phyloP scores from a whole-genome alignment of 2,797 vertebrate species.

The Odontamblyopus lacepedii region DNA sequence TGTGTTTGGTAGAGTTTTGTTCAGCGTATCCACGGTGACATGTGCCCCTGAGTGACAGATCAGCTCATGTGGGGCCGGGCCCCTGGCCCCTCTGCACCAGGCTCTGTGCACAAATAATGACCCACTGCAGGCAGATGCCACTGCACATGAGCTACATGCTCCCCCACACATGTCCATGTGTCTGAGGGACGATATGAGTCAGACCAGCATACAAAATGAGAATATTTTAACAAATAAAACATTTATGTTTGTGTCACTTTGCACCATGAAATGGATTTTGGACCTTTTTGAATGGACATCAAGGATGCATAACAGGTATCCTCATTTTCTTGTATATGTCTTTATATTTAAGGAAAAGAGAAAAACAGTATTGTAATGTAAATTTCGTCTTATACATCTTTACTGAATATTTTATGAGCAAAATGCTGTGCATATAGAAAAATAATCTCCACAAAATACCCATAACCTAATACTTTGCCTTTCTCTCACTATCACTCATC shows the following conservation, averaged over 20 bases:
- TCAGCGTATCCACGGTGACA: constrained; percentile 51
- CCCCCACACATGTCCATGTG: constrained; percentile 48
- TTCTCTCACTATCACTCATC: not conserved
- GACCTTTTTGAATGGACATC: too few relatives aligned
- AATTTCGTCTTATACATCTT: not conserved
- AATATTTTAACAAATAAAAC: too few relatives aligned
- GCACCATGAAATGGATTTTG: too few relatives aligned
- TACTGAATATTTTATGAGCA: not conserved
- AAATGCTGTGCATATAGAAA: not conserved
- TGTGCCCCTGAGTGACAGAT: constrained; percentile 52
- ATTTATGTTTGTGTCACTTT: too few relatives aligned
- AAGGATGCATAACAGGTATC: too few relatives aligned
- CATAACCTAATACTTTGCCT: not conserved
- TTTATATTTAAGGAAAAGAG: too few relatives aligned
- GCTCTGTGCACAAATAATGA: constrained; percentile 55
- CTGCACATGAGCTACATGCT: constrained; percentile 45
- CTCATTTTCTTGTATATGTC: too few relatives aligned
- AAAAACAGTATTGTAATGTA: not conserved
- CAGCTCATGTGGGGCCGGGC: constrained; percentile 46
- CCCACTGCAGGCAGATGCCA: constrained; percentile 47
- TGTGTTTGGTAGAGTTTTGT: constrained; percentile 8
- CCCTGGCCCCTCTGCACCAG: constrained; percentile 36
- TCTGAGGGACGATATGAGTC: constrained; percentile 27
- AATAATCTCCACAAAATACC: not conserved
- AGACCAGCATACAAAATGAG: constrained; percentile 12